Base-by-base conservation (phyloP, 2,797 vertebrate species). In the Sorex maritimensis region DNA sequence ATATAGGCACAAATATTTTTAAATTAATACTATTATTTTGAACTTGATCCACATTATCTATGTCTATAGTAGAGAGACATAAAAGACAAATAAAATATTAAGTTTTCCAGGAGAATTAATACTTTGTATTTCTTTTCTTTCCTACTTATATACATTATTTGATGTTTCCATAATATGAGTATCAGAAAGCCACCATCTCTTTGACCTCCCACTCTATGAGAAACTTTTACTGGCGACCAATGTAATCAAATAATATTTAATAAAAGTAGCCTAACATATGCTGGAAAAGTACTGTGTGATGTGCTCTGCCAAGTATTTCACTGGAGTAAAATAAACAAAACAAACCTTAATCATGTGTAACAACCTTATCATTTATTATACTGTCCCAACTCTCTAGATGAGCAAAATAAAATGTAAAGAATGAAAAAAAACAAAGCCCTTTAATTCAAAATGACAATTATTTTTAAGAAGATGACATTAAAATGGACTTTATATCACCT, bases 1-100 rank as follows among this genome's bases (percentile, higher is more conserved):
- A 8, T 78, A 63, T 6, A 63, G 49, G 87, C 58, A 84, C 7
- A 80, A 87, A 63, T 84, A 85, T 92, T 87, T 83, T 80, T 19
- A 94, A 93, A 85, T 26, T 65, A 12, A 49, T 78, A 68, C 11
- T 0, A 72, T 78, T 63, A 87, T 88, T 92, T 94, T 14, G 4
- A 7, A 65, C 88, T 73, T 44, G 65, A 69, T 7, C 3, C 30
- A 79, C 0, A 77, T 61, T 89, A 84, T 87, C 24, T 89, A 7
- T 63, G 14, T 41, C 77, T 78, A 67, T 7, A 68, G 5, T 4
- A 87, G 6, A 78, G 15, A 81, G 3, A 21, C 55, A 44, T 74
- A 93, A 93, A 90, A 89, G 41, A 58, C 41, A 85, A 46, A 65
- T 24, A 90, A 7, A 91, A 85, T 9, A 63, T 0, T 41, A 5